phyloP scores from a whole-genome alignment of 2,888 invertebrate species.

The Yponomeuta evonymella region DNA sequence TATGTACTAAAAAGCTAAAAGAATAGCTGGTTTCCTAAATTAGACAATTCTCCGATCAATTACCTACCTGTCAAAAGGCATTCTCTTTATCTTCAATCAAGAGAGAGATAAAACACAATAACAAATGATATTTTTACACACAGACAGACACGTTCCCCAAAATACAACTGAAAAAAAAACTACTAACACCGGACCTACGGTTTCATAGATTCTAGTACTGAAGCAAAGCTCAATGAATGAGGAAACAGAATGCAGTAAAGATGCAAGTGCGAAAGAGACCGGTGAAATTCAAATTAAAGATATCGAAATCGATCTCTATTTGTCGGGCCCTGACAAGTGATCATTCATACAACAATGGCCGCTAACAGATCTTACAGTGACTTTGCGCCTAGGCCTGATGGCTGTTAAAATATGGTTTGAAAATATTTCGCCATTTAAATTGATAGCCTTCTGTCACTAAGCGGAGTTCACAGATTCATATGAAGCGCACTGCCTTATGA shows the following conservation, averaged over 20 bases:
- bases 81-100: slow-evolving; percentile 48
- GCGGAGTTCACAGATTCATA: no score
- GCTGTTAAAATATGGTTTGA: background rate
- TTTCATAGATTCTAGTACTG: background rate
- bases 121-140: slow-evolving; percentile 33
- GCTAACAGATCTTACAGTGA: background rate
- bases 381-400: background rate
- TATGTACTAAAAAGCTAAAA: no score
- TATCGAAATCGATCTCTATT: slow-evolving; percentile 69
- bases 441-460: no score
- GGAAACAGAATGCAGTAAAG: background rate
- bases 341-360: slow-evolving; percentile 43
- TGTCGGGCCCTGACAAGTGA: slow-evolving; percentile 65
- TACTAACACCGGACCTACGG: background rate
- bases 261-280: slow-evolving; percentile 23
- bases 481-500: no score
- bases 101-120: slow-evolving; percentile 46
- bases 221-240: background rate
- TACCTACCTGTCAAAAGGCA: slow-evolving; percentile 55
- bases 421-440: no score
- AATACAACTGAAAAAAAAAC: background rate
- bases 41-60: slow-evolving; percentile 27
- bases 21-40: background rate
- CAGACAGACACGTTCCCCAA: slow-evolving; percentile 4
- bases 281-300: slow-evolving; percentile 53